A percentile compares a stretch with the other conserved stretches of the same genome.
phyloP scores from a whole-genome alignment of 2,888 invertebrate species.

The Chrysolina haemoptera region DNA sequence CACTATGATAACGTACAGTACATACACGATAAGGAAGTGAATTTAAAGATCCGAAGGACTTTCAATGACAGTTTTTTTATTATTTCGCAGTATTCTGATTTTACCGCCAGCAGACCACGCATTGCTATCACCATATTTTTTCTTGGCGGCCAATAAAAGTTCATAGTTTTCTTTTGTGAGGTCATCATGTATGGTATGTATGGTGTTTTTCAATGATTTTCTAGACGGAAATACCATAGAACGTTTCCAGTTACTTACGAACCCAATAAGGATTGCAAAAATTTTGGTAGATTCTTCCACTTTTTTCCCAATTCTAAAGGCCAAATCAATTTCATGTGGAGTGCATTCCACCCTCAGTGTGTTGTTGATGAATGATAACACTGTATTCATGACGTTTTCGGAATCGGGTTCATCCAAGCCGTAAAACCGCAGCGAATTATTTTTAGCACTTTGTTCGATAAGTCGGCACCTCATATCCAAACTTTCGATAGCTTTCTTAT shows the following conservation, averaged over 20 bases:
- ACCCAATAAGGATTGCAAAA: not conserved
- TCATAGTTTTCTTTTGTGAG: not conserved
- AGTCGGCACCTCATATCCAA: not conserved
- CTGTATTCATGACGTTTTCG: not conserved
- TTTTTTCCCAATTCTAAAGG: not conserved
- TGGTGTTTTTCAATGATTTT: not conserved
- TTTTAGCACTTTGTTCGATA: not conserved
- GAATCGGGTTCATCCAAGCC: slow-evolving; percentile 6
- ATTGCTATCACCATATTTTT: slow-evolving; percentile 13
- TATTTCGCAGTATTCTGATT: not conserved
- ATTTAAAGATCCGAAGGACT: not conserved
- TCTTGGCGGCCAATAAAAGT: slow-evolving; percentile 9
- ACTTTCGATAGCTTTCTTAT: slow-evolving; percentile 7
- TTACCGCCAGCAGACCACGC: slow-evolving; percentile 13
- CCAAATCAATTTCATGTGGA: slow-evolving; percentile 4
- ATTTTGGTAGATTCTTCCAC: slow-evolving; percentile 2
- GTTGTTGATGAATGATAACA: not conserved
- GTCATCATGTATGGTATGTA: slow-evolving; percentile 14
- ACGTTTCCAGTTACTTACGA: not conserved
- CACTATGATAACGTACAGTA: not conserved
- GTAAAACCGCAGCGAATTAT: slow-evolving; percentile 3
- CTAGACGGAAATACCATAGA: not conserved
- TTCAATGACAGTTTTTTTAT: not conserved
- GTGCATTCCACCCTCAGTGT: slow-evolving; percentile 1
- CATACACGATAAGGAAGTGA: not conserved